Evolutionary conservation across 2,113 vertebrate genomes (phyloP).

Genomic region (Erythrocercus mccallii): DNA sequence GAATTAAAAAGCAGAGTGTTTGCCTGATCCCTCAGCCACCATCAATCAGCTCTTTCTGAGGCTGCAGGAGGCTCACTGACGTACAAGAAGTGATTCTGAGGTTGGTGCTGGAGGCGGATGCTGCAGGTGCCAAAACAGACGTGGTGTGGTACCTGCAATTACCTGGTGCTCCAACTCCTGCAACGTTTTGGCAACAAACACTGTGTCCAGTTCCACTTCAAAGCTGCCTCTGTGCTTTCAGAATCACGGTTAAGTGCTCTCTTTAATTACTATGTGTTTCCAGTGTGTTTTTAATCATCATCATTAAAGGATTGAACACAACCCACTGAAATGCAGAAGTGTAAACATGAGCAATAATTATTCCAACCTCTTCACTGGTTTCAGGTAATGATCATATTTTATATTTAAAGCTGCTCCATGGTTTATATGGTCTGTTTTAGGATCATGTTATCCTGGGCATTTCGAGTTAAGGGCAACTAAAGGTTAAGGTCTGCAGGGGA

Average conservation of each 20-base stretch:
- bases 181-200: not conserved
- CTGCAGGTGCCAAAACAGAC: not conserved
- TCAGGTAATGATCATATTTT: not conserved
- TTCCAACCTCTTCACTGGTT: not conserved
- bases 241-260: not conserved
- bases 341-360: slow-evolving; percentile 39
- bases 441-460: not conserved
- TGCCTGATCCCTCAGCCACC: not conserved
- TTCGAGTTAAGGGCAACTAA: not conserved
- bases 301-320: slow-evolving; percentile 18
- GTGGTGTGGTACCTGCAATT: not conserved
- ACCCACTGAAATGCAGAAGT: slow-evolving; percentile 3
- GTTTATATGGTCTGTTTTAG: not conserved
- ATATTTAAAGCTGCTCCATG: not conserved
- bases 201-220: slow-evolving; percentile 30
- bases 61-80: not conserved
- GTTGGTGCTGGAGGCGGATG: not conserved
- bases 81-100: fast-evolving
- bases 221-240: slow-evolving; percentile 15
- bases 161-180: not conserved
- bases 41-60: not conserved
- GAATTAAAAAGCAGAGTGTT: not conserved
- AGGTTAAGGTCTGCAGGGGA: not conserved
- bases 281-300: slow-evolving; percentile 39
- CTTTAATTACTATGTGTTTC: slow-evolving; percentile 7